phyloP scores from a whole-genome alignment of 2,797 vertebrate species.

The Gymnodraco acuticeps region DNA sequence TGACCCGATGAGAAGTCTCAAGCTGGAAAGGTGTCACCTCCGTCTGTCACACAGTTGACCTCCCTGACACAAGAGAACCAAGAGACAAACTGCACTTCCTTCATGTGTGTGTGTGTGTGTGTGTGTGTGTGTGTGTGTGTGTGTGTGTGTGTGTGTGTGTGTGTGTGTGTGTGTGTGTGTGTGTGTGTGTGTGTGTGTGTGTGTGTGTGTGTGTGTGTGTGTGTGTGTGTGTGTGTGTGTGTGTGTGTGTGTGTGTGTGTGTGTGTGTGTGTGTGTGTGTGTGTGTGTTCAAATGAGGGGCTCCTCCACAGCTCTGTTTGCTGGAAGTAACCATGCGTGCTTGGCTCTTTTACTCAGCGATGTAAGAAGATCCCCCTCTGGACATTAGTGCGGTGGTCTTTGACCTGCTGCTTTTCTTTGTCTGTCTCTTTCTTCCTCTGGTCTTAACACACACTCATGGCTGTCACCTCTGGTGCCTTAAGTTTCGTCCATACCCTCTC shows the following conservation, averaged over 20 bases:
- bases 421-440: conserved; percentile 59
- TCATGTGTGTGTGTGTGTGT: conserved; percentile 42
- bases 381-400: conserved; percentile 75
- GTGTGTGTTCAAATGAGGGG: conserved; percentile 34
- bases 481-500: conserved; percentile 36
- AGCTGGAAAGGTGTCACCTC: conserved; percentile 69
- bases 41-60: conserved; percentile 79
- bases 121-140: conserved; percentile 24
- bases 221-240: conserved; percentile 13
- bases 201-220: conserved; percentile 21
- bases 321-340: conserved; percentile 82
- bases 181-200: conserved; percentile 30
- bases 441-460: conserved; percentile 68
- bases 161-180: conserved; percentile 27
- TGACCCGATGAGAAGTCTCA: conserved; percentile 60
- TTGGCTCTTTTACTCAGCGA: conserved; percentile 70
- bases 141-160: conserved; percentile 34
- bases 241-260: conserved; percentile 3
- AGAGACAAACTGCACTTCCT: conserved; percentile 68
- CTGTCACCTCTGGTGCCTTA: conserved; percentile 74
- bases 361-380: conserved; percentile 82
- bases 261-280: conserved; percentile 1
- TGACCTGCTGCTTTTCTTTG: conserved; percentile 74
- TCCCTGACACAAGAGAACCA: conserved; percentile 70
- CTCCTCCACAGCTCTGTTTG: conserved; percentile 74